Conservation (phyloP, 2,797 vertebrate species). For the Discoglossus pictus region DNA sequence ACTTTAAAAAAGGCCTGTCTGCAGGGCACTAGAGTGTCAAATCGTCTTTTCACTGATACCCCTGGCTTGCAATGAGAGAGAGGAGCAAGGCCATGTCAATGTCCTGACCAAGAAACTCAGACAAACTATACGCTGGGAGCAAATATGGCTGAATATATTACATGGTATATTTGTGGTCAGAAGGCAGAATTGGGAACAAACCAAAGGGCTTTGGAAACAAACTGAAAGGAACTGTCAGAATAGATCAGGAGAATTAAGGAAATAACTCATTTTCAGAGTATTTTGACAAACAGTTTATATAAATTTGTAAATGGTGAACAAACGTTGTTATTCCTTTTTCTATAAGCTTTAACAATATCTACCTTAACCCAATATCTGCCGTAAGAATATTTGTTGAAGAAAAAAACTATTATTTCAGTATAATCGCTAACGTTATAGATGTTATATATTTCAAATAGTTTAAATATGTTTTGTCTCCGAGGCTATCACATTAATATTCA, state of each 20-base stretch:
- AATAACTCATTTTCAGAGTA: slow-evolving; percentile 52
- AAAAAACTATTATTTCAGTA: no score
- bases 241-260: slow-evolving; percentile 54
- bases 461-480: no score
- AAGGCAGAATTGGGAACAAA: slow-evolving; percentile 40
- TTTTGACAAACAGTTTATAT: slow-evolving; percentile 49
- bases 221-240: slow-evolving; percentile 56
- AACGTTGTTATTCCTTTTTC: slow-evolving; percentile 8
- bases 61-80: slow-evolving; percentile 15
- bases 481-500: no score
- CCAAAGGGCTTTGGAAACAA: slow-evolving; percentile 54
- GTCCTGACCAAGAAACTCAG: slow-evolving; percentile 43
- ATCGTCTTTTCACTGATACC: slow-evolving; percentile 16
- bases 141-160: slow-evolving; percentile 56
- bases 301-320: no score
- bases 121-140: slow-evolving; percentile 53
- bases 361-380: no score
- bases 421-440: no score
- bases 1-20: slow-evolving; percentile 2
- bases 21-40: slow-evolving; percentile 11
- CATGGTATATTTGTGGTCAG: slow-evolving; percentile 49
- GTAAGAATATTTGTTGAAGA: no score
- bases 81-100: slow-evolving; percentile 16
- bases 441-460: no score
- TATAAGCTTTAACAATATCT: slow-evolving; percentile 34